Evolutionary conservation across 2,888 invertebrate species (phyloP).

Genomic region (Synanthedon tipuliformis): DNA sequence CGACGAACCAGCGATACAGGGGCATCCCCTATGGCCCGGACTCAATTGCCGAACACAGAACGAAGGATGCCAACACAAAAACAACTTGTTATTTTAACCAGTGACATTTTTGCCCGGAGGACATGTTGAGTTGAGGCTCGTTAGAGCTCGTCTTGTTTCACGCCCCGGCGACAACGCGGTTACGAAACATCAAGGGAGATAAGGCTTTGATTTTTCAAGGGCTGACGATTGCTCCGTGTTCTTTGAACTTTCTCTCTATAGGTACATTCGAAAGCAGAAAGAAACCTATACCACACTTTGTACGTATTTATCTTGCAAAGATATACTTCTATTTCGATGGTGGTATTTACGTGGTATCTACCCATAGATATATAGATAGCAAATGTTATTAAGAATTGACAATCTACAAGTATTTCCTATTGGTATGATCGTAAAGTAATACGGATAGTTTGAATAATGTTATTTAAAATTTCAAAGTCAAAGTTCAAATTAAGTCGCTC

Average conservation of each 20-base stretch:
- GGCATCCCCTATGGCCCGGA: constrained; percentile 17
- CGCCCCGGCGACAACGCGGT: constrained; percentile 29
- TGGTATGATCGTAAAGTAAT: no score
- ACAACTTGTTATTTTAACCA: constrained; percentile 28
- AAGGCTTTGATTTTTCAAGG: constrained; percentile 45
- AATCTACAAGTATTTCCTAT: no score
- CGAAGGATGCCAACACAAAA: constrained; percentile 16
- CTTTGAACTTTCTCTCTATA: constrained; percentile 25
- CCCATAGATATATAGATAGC: no score
- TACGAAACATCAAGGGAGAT: constrained; percentile 25
- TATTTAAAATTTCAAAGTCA: no score
- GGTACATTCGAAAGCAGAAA: constrained; percentile 19
- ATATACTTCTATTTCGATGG: no score
- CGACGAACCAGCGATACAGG: constrained; percentile 11
- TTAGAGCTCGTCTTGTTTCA: constrained; percentile 44
- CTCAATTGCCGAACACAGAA: constrained; percentile 29
- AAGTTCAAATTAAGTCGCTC: no score
- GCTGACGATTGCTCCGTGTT: constrained; percentile 25
- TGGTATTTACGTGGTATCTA: no score
- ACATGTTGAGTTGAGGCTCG: constrained; percentile 22
- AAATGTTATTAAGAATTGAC: no score
- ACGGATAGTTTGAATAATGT: no score
- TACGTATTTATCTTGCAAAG: no score
- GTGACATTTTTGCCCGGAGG: constrained; percentile 29
- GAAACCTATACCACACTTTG: no score